These are phyloP conservation scores for Caenorhabditis sulstoni DNA, from an alignment of 2,888 invertebrate species.

Conservation along the genomic window DNA sequence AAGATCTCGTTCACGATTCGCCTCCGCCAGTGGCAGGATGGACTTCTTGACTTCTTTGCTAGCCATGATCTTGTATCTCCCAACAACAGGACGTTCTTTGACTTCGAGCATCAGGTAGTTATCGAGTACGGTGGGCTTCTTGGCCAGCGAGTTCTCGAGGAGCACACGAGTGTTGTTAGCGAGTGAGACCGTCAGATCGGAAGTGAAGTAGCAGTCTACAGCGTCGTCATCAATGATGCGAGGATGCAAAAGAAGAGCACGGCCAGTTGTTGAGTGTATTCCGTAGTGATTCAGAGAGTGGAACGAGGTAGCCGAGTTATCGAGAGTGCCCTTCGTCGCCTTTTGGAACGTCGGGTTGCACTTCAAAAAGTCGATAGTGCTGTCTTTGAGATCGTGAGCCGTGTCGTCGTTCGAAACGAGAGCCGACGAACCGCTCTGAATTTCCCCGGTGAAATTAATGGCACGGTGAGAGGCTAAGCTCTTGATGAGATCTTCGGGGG, in stretches of 20 bases:
- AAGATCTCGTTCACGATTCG: conserved; percentile 29
- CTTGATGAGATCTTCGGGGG: background rate
- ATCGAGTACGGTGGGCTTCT: conserved; percentile 22
- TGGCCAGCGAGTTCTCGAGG: conserved; percentile 23
- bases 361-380: conserved; percentile 46
- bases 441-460: background rate
- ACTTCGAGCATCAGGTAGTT: conserved; percentile 56
- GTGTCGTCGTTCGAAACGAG: conserved; percentile 9
- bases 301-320: conserved; percentile 26
- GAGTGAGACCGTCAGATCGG: conserved; percentile 17
- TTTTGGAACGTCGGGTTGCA: conserved; percentile 52
- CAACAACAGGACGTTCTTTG: conserved; percentile 43
- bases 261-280: conserved; percentile 36
- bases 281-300: conserved; percentile 47
- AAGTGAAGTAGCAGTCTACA: background rate
- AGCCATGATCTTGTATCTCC: conserved; percentile 36
- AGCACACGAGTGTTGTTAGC: conserved; percentile 29
- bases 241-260: conserved; percentile 41
- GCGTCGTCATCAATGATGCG: conserved; percentile 26
- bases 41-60: conserved; percentile 32
- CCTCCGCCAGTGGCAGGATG: conserved; percentile 14
- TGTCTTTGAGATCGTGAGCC: conserved; percentile 34
- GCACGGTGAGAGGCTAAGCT: conserved; percentile 4
- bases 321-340: conserved; percentile 32
- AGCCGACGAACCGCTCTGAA: background rate